A percentile compares a stretch with the other conserved stretches of the same genome.
These are phyloP conservation scores for Crotalus helleri DNA, from an alignment of 2,113 vertebrate species.

Conservation along the genomic window DNA sequence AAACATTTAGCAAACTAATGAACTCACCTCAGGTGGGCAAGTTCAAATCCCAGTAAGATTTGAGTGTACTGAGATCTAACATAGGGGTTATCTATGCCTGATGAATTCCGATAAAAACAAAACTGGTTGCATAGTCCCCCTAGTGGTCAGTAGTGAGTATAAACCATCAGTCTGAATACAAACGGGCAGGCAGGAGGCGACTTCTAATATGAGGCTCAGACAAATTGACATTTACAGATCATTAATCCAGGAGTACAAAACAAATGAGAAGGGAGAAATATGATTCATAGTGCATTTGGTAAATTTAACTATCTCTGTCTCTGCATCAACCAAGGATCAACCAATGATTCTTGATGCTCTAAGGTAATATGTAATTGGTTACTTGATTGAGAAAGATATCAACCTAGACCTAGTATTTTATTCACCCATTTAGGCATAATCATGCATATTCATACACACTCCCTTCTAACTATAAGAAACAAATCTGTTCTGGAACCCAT, in stretches of 20 bases:
- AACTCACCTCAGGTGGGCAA: neutral
- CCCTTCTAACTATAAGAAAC: neutral
- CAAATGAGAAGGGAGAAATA: neutral
- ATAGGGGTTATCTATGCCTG: neutral
- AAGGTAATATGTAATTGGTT: neutral
- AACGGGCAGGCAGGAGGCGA: rapidly evolving
- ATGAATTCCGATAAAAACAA: neutral
- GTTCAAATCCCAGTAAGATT: neutral
- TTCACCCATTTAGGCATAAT: neutral
- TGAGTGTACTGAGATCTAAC: neutral
- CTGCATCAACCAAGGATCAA: neutral
- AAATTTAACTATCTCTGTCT: neutral
- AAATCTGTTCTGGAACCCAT: neutral
- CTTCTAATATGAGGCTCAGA: neutral
- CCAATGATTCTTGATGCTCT: neutral
- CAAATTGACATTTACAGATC: neutral
- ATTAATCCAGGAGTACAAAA: neutral
- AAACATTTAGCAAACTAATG: neutral
- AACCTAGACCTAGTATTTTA: neutral
- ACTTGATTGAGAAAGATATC: neutral
- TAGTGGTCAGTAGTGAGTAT: neutral
- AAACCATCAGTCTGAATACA: neutral
- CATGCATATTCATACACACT: neutral
- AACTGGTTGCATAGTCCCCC: neutral
- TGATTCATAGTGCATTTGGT: neutral